A percentile compares a stretch with the other conserved stretches of the same genome.
These are phyloP conservation scores for Seriola rivoliana DNA, from an alignment of 2,113 vertebrate species.

Conservation along the genomic window DNA sequence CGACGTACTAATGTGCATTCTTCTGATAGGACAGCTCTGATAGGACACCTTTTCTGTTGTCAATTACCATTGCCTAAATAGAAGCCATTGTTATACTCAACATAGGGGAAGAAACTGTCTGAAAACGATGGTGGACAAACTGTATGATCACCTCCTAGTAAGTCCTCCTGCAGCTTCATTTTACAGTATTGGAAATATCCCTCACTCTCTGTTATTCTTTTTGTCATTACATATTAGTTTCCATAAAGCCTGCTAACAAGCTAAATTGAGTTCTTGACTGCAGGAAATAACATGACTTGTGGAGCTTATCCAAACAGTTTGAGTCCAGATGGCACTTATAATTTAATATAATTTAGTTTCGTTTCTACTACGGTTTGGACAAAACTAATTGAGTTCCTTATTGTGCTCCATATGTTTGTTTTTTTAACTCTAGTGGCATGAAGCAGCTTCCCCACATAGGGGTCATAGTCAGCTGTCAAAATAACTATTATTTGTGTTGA, in stretches of 20 bases:
- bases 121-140: background rate
- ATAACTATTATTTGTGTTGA: slow-evolving; percentile 18
- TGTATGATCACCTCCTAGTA: background rate
- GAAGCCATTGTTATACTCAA: too few relatives aligned
- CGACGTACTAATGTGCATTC: background rate
- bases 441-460: background rate
- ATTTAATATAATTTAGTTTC: background rate
- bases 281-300: background rate
- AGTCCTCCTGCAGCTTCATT: background rate
- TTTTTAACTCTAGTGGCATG: background rate
- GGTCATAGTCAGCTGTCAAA: slow-evolving; percentile 5
- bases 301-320: slow-evolving; percentile 1
- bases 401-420: background rate
- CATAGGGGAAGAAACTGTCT: background rate
- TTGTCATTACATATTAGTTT: slow-evolving; percentile 17
- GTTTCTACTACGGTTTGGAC: background rate
- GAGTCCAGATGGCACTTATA: background rate
- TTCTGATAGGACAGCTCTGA: background rate
- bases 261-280: background rate
- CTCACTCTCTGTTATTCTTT: background rate
- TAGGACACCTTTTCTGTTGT: background rate
- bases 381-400: background rate
- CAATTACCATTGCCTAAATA: background rate
- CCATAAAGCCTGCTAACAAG: background rate
- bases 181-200: background rate